Evolutionary conservation across 2,888 invertebrate species (phyloP).

Genomic region (Drosophila ezoana): DNA sequence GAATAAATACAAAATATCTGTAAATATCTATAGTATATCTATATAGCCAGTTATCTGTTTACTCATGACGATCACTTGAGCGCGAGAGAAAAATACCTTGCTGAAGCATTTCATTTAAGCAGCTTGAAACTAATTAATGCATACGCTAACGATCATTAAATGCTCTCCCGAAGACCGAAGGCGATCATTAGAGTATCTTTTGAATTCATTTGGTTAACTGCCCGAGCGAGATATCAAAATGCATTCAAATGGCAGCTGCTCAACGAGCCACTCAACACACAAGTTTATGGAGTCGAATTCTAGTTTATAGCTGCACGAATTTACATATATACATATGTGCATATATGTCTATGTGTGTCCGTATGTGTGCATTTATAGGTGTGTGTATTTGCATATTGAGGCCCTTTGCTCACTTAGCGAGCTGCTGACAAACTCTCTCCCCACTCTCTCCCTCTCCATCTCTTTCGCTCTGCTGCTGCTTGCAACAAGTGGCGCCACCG

Average conservation of each 20-base stretch:
- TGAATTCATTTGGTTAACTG: constrained; percentile 28
- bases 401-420: constrained; percentile 32
- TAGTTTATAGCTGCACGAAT: background rate
- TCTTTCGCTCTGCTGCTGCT: background rate
- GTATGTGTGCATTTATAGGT: background rate
- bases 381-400: constrained; percentile 34
- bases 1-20: too few relatives aligned
- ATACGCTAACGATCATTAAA: constrained; percentile 29
- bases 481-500: constrained; percentile 46
- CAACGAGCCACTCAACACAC: background rate
- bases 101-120: constrained; percentile 7
- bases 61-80: background rate
- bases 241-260: constrained; percentile 26
- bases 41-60: background rate
- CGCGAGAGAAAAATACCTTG: background rate
- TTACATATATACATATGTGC: too few relatives aligned
- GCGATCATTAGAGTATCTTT: constrained; percentile 7
- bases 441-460: background rate
- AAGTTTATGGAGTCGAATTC: constrained; percentile 14
- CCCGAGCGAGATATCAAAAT: constrained; percentile 21
- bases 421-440: constrained; percentile 1
- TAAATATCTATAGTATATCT: background rate
- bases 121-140: constrained; percentile 16
- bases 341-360: background rate
- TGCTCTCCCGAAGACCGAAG: background rate